Conservation (phyloP, 53 echinoderm and acorn worm genomes). For the Holothuria leucospilota region DNA sequence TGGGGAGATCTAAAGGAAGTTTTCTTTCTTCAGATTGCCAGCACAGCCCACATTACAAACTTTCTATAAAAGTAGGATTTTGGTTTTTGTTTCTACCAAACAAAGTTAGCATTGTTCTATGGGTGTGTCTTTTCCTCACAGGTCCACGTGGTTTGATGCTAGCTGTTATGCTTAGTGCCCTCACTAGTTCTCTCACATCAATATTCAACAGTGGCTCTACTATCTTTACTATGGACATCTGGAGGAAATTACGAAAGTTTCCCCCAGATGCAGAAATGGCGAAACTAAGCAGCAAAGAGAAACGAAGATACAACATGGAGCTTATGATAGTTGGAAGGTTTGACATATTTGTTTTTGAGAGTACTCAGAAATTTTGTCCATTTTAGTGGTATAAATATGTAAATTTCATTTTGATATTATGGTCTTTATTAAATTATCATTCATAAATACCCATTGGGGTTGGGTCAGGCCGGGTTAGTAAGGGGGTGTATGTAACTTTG, state of each 20-base stretch:
- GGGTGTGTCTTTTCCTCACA: neutral
- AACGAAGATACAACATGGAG: conserved; percentile 72
- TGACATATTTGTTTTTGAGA: neutral
- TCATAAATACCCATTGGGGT: too few relatives aligned
- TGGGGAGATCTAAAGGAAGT: too few relatives aligned
- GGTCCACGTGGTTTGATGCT: conserved; percentile 93
- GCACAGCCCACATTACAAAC: too few relatives aligned
- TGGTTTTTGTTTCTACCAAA: too few relatives aligned
- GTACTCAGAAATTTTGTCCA: neutral
- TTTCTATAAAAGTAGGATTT: too few relatives aligned
- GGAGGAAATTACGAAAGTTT: conserved; percentile 80
- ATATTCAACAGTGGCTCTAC: conserved; percentile 97
- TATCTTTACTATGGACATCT: conserved; percentile 96
- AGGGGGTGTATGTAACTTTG: too few relatives aligned
- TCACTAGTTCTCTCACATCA: conserved; percentile 96
- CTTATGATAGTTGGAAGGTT: conserved; percentile 95
- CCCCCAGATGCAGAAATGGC: conserved; percentile 73
- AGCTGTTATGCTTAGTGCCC: conserved; percentile 93
- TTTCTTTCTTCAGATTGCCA: too few relatives aligned
- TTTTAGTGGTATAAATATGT: too few relatives aligned
- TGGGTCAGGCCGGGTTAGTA: too few relatives aligned
- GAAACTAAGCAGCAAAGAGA: conserved; percentile 51
- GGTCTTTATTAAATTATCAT: too few relatives aligned
- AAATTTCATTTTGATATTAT: too few relatives aligned
- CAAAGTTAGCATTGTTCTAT: too few relatives aligned